Conservation (phyloP, 2,113 vertebrate genomes). For the Psittacula cyanocephala region DNA sequence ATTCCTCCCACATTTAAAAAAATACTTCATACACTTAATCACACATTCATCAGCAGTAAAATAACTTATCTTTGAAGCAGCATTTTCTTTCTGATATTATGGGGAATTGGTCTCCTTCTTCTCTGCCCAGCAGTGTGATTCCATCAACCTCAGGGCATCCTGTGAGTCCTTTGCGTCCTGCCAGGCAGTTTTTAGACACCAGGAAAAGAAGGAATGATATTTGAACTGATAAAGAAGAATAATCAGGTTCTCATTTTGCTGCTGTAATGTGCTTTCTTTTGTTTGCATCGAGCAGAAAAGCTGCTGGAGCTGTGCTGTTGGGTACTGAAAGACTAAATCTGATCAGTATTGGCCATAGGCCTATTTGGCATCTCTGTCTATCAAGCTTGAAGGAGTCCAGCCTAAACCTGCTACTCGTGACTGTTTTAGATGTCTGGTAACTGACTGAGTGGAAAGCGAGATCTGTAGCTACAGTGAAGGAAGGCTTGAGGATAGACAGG, state of each 20-base stretch:
- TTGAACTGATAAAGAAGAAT: background rate
- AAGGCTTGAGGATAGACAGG: background rate
- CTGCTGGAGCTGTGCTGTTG: background rate
- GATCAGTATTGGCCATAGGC: background rate
- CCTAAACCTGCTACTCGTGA: background rate
- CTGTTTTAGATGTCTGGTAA: background rate
- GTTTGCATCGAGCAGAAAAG: background rate
- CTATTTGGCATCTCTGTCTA: rapidly evolving
- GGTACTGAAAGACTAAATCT: background rate
- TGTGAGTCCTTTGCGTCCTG: rapidly evolving
- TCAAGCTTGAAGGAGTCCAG: background rate
- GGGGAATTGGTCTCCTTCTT: background rate
- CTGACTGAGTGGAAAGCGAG: background rate
- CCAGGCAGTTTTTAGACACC: background rate
- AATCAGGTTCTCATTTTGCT: background rate
- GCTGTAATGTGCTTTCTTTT: background rate
- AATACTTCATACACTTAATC: background rate
- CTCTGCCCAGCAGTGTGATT: background rate
- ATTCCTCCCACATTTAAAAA: background rate
- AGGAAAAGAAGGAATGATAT: background rate
- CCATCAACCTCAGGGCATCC: background rate
- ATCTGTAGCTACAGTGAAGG: background rate
- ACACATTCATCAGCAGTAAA: background rate
- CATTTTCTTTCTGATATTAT: background rate
- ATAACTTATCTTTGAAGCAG: background rate